phyloP scores from a whole-genome alignment of 2,113 vertebrate species.

The Stigmatopora nigra region DNA sequence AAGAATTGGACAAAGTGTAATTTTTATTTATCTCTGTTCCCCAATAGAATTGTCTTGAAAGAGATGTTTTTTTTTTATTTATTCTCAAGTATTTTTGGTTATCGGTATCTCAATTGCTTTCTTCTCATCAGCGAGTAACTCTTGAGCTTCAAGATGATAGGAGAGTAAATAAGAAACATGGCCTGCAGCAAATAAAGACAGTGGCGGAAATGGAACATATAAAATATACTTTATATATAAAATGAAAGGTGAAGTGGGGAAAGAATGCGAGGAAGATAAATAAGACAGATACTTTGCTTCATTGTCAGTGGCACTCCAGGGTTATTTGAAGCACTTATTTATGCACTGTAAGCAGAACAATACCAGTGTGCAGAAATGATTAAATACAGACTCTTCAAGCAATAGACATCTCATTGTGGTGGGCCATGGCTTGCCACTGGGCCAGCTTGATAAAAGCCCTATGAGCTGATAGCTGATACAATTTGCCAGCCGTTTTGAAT shows the following conservation, averaged over 20 bases:
- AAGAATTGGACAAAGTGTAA: constrained; percentile 24
- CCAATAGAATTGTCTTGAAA: constrained; percentile 59
- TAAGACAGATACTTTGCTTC: constrained; percentile 89
- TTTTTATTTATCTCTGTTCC: constrained; percentile 41
- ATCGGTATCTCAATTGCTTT: constrained; percentile 74
- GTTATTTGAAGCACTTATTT: constrained; percentile 97
- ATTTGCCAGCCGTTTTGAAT: constrained; percentile 82
- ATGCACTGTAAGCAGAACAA: constrained; percentile 99
- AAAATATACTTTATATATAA: constrained; percentile 59
- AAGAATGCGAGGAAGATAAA: constrained; percentile 89
- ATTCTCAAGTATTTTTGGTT: constrained; percentile 66
- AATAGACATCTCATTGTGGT: constrained; percentile 92
- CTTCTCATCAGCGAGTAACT: constrained; percentile 76
- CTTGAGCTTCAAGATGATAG: constrained; percentile 77
- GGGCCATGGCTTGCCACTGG: constrained; percentile 87
- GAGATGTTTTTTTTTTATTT: constrained; percentile 54
- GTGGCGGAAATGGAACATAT: constrained; percentile 65
- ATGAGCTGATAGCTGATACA: constrained; percentile 99
- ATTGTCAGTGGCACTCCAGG: constrained; percentile 92
- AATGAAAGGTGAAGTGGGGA: constrained; percentile 67
- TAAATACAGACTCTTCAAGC: constrained; percentile 92
- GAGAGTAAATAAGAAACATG: constrained; percentile 79
- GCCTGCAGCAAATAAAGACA: constrained; percentile 79
- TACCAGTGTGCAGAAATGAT: constrained; percentile 89
- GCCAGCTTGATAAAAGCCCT: constrained; percentile 96